A percentile compares a stretch with the other conserved stretches of the same genome.
Evolutionary conservation across 2,113 vertebrate genomes (phyloP).

Genomic region (Hystrix brachyura): DNA sequence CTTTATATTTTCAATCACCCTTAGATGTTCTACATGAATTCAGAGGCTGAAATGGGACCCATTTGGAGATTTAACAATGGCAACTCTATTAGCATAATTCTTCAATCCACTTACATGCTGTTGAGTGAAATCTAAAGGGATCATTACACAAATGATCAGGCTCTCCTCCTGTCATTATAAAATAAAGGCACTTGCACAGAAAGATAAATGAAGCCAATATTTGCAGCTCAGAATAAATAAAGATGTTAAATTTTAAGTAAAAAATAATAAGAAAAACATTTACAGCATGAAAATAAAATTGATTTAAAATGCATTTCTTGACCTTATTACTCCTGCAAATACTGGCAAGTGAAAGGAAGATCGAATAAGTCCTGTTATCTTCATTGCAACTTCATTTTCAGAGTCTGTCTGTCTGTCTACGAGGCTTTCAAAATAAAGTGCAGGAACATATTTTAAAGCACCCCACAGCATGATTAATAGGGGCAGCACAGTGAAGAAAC

Average conservation of each 20-base stretch:
- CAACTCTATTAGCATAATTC: background rate
- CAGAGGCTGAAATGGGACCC: background rate
- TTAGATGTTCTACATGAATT: background rate
- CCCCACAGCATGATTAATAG: conserved; percentile 87
- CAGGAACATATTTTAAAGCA: conserved; percentile 83
- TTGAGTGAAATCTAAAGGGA: conserved; percentile 28
- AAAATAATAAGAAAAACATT: conserved; percentile 5
- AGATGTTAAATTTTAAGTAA: conserved; percentile 8
- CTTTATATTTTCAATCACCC: background rate
- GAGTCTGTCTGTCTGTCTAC: conserved; percentile 80
- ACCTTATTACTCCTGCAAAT: conserved; percentile 12
- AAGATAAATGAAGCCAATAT: background rate
- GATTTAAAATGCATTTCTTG: background rate
- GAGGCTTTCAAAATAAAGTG: conserved; percentile 84
- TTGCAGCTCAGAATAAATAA: background rate
- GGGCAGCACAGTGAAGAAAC: conserved; percentile 82
- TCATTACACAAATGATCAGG: conserved; percentile 21
- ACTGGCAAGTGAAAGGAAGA: background rate
- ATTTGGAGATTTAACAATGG: background rate
- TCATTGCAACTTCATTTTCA: conserved; percentile 65
- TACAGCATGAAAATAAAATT: background rate
- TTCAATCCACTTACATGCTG: background rate
- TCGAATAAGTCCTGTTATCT: background rate
- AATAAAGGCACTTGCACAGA: background rate
- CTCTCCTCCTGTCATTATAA: background rate